Conservation (phyloP, 1,140 invertebrate species). For the Diplogasteroides magnus region DNA sequence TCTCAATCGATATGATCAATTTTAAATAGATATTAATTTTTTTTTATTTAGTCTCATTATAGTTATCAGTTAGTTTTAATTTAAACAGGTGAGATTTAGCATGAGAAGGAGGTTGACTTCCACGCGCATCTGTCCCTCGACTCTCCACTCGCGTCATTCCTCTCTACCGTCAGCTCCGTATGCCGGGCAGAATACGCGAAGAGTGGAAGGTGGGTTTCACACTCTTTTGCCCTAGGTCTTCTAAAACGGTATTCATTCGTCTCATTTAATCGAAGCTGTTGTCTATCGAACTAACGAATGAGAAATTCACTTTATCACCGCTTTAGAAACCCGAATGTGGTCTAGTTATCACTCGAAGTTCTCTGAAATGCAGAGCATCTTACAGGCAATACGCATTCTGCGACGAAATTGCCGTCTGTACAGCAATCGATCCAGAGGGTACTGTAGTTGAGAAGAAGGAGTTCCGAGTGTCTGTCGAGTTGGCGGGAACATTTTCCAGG, state of each 20-base stretch:
- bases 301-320: too few relatives aligned
- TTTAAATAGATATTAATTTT: too few relatives aligned
- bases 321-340: neutral
- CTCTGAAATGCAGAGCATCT: neutral
- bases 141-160: conserved; percentile 44
- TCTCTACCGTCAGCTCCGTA: conserved; percentile 33
- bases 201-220: neutral
- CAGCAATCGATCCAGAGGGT: conserved; percentile 42
- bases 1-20: too few relatives aligned
- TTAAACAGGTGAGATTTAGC: neutral
- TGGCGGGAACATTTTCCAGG: conserved; percentile 42
- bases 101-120: conserved; percentile 37
- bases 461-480: conserved; percentile 42
- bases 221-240: too few relatives aligned
- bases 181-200: conserved; percentile 7
- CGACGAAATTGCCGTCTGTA: conserved; percentile 48
- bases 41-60: neutral
- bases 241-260: too few relatives aligned
- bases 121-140: conserved; percentile 45
- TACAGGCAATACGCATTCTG: conserved; percentile 47
- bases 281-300: neutral
- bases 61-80: neutral
- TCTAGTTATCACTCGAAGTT: neutral
- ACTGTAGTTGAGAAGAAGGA: conserved; percentile 39
- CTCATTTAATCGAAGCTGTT: neutral